Evolutionary conservation across 2,888 invertebrate genomes (phyloP).

Genomic region (Caenorhabditis sp.): DNA sequence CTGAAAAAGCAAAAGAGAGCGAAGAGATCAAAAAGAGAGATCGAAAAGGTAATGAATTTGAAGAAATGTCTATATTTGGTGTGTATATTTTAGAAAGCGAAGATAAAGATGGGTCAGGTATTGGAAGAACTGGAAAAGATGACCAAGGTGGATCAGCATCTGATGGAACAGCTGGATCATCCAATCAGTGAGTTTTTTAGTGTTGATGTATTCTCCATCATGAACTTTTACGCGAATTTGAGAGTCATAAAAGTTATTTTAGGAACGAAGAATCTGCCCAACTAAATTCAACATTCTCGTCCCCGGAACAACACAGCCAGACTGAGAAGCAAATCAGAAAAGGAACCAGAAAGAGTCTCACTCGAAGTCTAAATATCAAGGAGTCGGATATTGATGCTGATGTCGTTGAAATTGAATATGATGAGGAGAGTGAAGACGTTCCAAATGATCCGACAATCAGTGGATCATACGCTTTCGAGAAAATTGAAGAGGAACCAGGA

Average conservation of each 20-base stretch:
- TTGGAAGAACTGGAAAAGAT: constrained; percentile 17
- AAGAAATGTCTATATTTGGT: background rate
- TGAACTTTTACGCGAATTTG: too few species aligned
- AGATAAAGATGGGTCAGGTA: constrained; percentile 23
- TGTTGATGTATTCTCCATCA: background rate
- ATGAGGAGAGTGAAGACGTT: constrained; percentile 37
- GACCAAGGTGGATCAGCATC: constrained; percentile 9
- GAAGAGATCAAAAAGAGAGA: constrained; percentile 41
- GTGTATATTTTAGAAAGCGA: constrained; percentile 58
- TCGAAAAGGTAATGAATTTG: constrained; percentile 22
- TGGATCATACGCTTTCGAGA: constrained; percentile 36
- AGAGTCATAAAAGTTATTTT: background rate
- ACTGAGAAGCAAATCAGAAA: constrained; percentile 63
- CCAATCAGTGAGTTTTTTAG: constrained; percentile 18
- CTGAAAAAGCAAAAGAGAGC: constrained; percentile 21
- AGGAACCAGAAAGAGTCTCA: constrained; percentile 59
- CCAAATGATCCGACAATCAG: constrained; percentile 45
- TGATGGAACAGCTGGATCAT: background rate
- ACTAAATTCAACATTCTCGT: constrained; percentile 42
- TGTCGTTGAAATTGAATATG: constrained; percentile 54
- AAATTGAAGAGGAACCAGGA: constrained; percentile 46
- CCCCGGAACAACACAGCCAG: constrained; percentile 56
- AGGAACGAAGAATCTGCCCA: constrained; percentile 46
- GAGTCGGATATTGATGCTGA: constrained; percentile 65
- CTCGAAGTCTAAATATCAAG: constrained; percentile 63